Conservation (phyloP, 2,888 invertebrate species). For the Acronicta psi region DNA sequence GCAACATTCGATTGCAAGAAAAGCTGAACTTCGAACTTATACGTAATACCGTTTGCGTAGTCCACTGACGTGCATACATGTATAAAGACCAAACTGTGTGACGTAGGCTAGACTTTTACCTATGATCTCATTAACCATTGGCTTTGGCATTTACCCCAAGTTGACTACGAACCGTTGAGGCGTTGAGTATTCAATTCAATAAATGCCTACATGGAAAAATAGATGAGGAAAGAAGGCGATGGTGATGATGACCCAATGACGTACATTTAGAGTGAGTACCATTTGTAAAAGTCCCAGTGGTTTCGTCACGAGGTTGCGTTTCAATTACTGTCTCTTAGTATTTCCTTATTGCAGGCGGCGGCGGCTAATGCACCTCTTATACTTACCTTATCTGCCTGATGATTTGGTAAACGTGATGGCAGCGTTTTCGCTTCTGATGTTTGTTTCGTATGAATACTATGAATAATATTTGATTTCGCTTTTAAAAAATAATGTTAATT, state of each 20-base stretch:
- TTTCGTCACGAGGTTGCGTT: conserved; percentile 17
- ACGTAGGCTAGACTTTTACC: conserved; percentile 1
- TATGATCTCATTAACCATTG: conserved; percentile 1
- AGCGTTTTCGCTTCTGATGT: conserved; percentile 7
- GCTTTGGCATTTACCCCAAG: background rate
- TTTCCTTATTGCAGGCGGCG: conserved; percentile 18
- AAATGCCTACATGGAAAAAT: background rate
- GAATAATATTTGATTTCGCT: background rate
- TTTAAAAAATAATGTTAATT: too few species aligned
- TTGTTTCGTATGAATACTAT: conserved; percentile 9
- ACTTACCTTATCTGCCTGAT: background rate
- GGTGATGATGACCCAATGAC: conserved; percentile 4
- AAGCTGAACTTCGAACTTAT: conserved; percentile 13
- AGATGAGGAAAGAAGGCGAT: background rate
- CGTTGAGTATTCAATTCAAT: background rate
- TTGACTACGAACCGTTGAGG: background rate
- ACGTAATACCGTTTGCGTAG: conserved; percentile 11
- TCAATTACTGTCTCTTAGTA: conserved; percentile 28
- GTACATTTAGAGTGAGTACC: conserved; percentile 7
- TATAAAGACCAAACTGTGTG: conserved; percentile 2
- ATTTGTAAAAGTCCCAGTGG: conserved; percentile 13
- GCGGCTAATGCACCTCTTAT: conserved; percentile 1
- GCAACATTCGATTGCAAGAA: background rate
- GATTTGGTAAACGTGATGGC: conserved; percentile 7
- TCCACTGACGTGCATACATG: conserved; percentile 1